phyloP scores from a whole-genome alignment of 2,113 vertebrate genomes.

The Anoura caudifer region DNA sequence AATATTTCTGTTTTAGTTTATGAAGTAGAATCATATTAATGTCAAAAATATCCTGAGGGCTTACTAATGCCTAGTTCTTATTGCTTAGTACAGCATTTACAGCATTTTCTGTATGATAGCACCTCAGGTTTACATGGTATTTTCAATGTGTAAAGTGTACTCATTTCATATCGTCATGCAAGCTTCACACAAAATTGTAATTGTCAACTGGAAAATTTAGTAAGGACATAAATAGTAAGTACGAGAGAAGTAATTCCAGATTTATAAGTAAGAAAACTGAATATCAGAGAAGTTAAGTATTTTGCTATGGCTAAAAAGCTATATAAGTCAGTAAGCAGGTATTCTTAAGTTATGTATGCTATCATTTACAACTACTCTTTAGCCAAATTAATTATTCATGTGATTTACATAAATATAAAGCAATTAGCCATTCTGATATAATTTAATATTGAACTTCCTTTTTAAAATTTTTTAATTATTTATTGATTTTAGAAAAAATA shows the following conservation, averaged over 20 bases:
- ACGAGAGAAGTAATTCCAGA: not conserved
- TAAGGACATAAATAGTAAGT: no score
- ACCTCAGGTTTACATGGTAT: not conserved
- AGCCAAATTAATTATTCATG: not conserved
- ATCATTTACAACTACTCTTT: not conserved
- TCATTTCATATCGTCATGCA: not conserved
- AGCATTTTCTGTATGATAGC: not conserved
- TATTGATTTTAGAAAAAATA: no score
- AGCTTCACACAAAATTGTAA: not conserved
- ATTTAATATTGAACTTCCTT: not conserved
- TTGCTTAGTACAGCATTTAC: not conserved
- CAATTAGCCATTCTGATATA: not conserved
- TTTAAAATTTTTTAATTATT: no score
- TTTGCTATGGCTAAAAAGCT: not conserved
- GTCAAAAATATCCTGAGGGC: not conserved
- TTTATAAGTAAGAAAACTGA: not conserved
- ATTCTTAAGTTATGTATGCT: not conserved
- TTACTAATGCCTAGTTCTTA: not conserved
- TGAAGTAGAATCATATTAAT: not conserved
- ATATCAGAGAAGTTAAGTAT: not conserved
- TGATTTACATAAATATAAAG: not conserved
- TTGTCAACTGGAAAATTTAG: no score
- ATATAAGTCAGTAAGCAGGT: not conserved
- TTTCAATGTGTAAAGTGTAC: not conserved
- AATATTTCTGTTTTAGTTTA: not conserved